These are phyloP conservation scores for Dryadula phaetusa DNA, from an alignment of 2,888 invertebrate genomes.

Conservation along the genomic window DNA sequence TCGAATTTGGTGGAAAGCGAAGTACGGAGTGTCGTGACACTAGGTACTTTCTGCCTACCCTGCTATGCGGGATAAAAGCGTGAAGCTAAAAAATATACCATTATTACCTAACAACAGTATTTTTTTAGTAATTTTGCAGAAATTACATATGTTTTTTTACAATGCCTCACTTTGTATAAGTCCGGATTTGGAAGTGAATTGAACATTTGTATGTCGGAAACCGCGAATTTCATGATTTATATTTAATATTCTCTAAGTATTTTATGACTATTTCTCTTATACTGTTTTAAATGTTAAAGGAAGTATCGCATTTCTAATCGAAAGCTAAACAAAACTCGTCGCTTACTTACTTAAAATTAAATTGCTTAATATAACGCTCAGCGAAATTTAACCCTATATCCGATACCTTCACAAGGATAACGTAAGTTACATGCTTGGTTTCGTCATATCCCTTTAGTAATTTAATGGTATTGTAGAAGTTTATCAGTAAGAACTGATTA, in stretches of 20 bases:
- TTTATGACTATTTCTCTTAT: not conserved
- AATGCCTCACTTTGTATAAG: not conserved
- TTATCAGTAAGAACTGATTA: too few relatives aligned
- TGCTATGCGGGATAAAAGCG: too few relatives aligned
- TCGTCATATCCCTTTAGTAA: conserved; percentile 10
- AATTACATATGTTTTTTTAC: too few relatives aligned
- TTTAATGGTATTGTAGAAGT: too few relatives aligned
- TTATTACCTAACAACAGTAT: too few relatives aligned
- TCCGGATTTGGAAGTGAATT: not conserved
- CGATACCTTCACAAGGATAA: conserved; percentile 21
- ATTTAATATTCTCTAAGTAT: not conserved
- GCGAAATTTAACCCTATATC: conserved; percentile 39
- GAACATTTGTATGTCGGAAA: not conserved
- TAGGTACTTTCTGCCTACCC: too few relatives aligned
- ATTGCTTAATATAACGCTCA: conserved; percentile 25
- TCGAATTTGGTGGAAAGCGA: too few relatives aligned
- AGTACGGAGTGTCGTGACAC: too few relatives aligned
- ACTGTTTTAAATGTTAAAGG: not conserved
- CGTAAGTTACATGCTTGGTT: conserved; percentile 22
- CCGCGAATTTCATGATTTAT: not conserved
- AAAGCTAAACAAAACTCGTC: conserved; percentile 16
- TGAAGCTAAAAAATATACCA: too few relatives aligned
- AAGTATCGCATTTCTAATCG: conserved; percentile 19
- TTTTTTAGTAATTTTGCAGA: too few relatives aligned
- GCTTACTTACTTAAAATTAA: conserved; percentile 18